phyloP scores from a whole-genome alignment of 2,888 invertebrate species.

The Synanthedon vespiformis region DNA sequence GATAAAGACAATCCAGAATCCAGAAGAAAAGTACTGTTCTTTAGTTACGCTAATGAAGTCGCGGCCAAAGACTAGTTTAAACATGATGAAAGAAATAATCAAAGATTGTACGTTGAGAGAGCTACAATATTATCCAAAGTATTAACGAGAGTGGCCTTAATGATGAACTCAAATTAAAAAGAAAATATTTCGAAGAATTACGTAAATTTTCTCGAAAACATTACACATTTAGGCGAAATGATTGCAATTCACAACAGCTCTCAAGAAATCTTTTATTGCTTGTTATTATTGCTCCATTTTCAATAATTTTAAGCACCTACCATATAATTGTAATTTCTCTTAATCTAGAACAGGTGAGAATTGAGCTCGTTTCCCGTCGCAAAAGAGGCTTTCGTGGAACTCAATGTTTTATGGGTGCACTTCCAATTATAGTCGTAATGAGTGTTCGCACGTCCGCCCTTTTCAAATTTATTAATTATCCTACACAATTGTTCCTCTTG shows the following conservation, averaged over 20 bases:
- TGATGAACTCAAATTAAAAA: no score
- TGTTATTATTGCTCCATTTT: background rate
- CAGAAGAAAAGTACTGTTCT: no score
- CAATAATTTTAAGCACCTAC: background rate
- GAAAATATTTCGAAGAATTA: no score
- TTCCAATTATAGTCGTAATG: slow-evolving; percentile 13
- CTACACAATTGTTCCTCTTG: background rate
- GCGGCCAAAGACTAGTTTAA: no score
- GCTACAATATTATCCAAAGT: no score
- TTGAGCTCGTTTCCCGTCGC: slow-evolving; percentile 18
- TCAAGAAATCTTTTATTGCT: background rate
- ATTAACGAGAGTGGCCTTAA: no score
- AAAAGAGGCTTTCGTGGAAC: slow-evolving; percentile 13
- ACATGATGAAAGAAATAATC: no score
- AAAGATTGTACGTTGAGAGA: no score
- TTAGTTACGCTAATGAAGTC: no score
- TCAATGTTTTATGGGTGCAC: slow-evolving; percentile 12
- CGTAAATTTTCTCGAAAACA: no score
- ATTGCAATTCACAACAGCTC: background rate
- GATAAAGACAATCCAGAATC: no score
- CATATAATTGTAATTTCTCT: slow-evolving; percentile 9
- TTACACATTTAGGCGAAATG: background rate
- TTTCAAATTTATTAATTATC: background rate
- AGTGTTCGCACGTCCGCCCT: slow-evolving; percentile 10
- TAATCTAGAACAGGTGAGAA: slow-evolving; percentile 18